These are phyloP conservation scores for Onchidella celtica DNA, from an alignment of 2,888 invertebrate genomes.

Conservation along the genomic window DNA sequence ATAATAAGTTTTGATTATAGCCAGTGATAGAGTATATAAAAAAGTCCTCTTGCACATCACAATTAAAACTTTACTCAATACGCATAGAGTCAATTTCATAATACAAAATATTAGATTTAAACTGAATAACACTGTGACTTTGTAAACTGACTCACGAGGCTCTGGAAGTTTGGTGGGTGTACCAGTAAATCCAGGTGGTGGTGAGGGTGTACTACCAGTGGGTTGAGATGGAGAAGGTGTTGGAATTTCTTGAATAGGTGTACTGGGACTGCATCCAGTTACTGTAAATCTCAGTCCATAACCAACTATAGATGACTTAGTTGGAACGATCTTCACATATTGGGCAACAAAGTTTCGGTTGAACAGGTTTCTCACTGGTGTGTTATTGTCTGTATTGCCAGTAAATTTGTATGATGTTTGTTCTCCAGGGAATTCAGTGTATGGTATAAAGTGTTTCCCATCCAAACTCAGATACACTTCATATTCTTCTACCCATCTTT, in stretches of 20 bases:
- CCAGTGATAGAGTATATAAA: too few relatives aligned
- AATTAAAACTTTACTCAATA: too few relatives aligned
- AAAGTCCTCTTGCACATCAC: too few relatives aligned
- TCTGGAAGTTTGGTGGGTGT: conserved; percentile 41
- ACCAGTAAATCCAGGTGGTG: conserved; percentile 34
- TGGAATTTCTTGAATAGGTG: conserved; percentile 51
- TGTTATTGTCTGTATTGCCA: conserved; percentile 62
- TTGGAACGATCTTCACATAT: conserved; percentile 65
- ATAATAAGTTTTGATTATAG: too few relatives aligned
- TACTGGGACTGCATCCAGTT: conserved; percentile 67
- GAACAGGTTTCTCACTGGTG: conserved; percentile 65
- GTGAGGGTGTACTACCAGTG: conserved; percentile 8
- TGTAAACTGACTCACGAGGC: background rate
- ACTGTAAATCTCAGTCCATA: conserved; percentile 65
- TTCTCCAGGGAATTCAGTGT: conserved; percentile 61
- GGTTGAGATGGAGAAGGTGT: conserved; percentile 48
- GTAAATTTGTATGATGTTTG: conserved; percentile 58
- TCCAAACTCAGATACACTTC: conserved; percentile 64
- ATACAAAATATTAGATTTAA: too few relatives aligned
- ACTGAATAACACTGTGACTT: too few relatives aligned
- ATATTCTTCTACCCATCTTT: conserved; percentile 65
- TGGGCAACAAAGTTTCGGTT: conserved; percentile 68
- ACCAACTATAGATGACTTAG: conserved; percentile 55
- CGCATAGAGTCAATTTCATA: too few relatives aligned
- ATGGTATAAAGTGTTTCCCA: conserved; percentile 63